Percentiles rank a stretch among this genome's conserved stretches.
Evolutionary conservation across 2,888 invertebrate species (phyloP).

Genomic region (Sylvicola cinctus): DNA sequence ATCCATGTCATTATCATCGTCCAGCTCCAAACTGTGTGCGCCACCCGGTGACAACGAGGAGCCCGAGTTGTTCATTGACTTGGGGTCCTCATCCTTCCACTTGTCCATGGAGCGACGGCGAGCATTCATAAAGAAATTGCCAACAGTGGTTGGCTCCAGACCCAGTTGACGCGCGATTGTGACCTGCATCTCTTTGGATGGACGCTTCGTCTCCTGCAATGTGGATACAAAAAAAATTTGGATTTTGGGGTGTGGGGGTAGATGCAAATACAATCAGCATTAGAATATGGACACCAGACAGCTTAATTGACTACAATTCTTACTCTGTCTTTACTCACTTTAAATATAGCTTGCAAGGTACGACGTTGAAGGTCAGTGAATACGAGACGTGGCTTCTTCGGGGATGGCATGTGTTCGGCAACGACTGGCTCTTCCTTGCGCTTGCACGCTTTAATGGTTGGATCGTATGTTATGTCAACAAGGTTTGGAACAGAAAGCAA

Average conservation of each 20-base stretch:
- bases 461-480: background rate
- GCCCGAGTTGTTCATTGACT: conserved; percentile 10
- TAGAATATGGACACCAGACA: too few relatives aligned
- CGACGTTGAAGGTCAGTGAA: conserved; percentile 99
- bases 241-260: background rate
- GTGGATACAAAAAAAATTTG: conserved; percentile 5
- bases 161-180: conserved; percentile 95
- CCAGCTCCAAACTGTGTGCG: conserved; percentile 16
- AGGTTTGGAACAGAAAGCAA: too few relatives aligned
- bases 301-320: too few relatives aligned
- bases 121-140: conserved; percentile 99
- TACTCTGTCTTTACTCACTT: conserved; percentile 32
- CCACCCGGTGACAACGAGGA: conserved; percentile 14
- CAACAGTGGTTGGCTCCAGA: conserved; percentile 91
- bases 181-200: conserved; percentile 99
- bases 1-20: conserved; percentile 19
- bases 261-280: background rate
- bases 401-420: conserved; percentile 69
- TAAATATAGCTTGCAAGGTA: conserved; percentile 99
- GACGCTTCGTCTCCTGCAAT: conserved; percentile 89
- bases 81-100: conserved; percentile 65
- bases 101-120: conserved; percentile 92
- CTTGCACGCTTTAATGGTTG: conserved; percentile 57
- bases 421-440: conserved; percentile 79
- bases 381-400: conserved; percentile 98